These are phyloP conservation scores for Coptodon rendalli DNA, from an alignment of 2,113 vertebrate species.

Conservation along the genomic window DNA sequence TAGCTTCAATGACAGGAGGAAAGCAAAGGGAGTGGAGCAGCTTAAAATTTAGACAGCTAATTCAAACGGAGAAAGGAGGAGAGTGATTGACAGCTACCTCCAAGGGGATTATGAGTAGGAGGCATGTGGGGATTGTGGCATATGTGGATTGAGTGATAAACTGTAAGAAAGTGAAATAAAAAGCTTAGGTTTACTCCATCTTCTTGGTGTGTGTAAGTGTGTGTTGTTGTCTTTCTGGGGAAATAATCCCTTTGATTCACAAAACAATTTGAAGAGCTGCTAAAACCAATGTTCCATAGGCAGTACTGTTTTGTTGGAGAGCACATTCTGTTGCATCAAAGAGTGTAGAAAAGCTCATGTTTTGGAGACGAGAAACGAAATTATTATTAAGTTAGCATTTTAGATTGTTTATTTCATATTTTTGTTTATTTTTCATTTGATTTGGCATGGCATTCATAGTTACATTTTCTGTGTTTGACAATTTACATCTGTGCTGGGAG, in stretches of 20 bases:
- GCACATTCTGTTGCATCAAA: neutral
- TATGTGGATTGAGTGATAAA: neutral
- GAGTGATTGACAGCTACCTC: neutral
- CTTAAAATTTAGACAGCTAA: neutral
- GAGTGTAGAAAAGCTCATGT: neutral
- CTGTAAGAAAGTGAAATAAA: constrained; percentile 7
- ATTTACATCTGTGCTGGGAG: neutral
- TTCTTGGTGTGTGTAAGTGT: neutral
- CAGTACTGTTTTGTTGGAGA: neutral
- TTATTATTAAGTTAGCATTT: neutral
- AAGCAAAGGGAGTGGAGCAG: neutral
- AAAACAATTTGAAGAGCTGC: neutral
- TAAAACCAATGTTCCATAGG: neutral
- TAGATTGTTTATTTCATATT: neutral
- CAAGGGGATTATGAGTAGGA: neutral
- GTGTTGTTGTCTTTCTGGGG: neutral
- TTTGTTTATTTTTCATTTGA: neutral
- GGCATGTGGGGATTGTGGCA: neutral
- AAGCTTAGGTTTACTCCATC: neutral
- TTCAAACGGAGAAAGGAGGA: neutral
- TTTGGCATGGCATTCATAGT: neutral
- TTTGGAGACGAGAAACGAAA: neutral
- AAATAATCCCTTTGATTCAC: neutral
- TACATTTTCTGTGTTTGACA: neutral
- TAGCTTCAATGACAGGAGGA: neutral